Conservation (phyloP, 2,797 vertebrate species). For the Dicrostonyx torquatus region DNA sequence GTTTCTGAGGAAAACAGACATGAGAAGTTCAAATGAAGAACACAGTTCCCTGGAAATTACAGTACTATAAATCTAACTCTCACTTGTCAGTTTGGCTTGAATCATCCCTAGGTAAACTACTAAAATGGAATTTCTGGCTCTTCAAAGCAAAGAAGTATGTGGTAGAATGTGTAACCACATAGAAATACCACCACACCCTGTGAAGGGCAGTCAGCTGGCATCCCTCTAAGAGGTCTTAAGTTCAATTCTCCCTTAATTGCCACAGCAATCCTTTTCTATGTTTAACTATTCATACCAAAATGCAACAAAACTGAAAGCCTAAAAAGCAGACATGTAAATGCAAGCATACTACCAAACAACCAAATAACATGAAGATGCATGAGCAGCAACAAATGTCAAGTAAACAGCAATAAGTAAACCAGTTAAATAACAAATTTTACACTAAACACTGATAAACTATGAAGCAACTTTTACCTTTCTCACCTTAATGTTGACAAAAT, state of each 20-base stretch:
- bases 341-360: constrained; percentile 42
- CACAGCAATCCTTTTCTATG: constrained; percentile 29
- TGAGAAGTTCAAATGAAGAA: constrained; percentile 18
- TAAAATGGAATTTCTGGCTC: constrained; percentile 54
- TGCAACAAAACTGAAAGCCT: constrained; percentile 27
- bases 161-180: constrained; percentile 34
- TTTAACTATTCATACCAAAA: constrained; percentile 49
- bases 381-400: constrained; percentile 36
- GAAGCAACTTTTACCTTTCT: constrained; percentile 40
- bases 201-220: constrained; percentile 14
- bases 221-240: constrained; percentile 24
- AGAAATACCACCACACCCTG: constrained; percentile 30
- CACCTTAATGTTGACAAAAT: constrained; percentile 28
- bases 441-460: constrained; percentile 18
- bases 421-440: not conserved
- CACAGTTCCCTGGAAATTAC: not conserved
- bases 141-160: constrained; percentile 36
- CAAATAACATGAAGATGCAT: not conserved
- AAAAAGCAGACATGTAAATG: constrained; percentile 26
- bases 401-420: constrained; percentile 10
- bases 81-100: not conserved
- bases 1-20: constrained; percentile 1
- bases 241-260: constrained; percentile 19
- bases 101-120: constrained; percentile 42
- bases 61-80: constrained; percentile 13